These are phyloP conservation scores for Psilopogon haemacephalus DNA, from an alignment of 2,113 vertebrate species.

Conservation along the genomic window DNA sequence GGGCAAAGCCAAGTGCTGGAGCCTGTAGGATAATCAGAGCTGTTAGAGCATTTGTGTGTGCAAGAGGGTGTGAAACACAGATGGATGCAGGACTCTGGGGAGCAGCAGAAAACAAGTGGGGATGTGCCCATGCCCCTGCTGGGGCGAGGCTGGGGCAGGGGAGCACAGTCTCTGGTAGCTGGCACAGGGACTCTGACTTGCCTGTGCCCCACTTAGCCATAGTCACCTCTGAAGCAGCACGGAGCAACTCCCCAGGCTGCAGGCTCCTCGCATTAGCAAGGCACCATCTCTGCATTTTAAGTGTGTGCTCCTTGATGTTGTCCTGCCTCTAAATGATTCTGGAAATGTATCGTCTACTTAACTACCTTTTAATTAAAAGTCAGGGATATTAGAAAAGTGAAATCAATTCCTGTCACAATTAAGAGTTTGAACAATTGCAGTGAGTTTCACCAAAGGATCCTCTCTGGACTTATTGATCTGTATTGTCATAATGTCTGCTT, in stretches of 20 bases:
- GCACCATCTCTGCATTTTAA: not conserved
- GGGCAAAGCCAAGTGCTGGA: not conserved
- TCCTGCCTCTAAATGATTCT: slow-evolving; percentile 29
- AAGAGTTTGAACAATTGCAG: slow-evolving; percentile 50
- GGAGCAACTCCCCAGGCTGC: not conserved
- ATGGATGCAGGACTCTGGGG: not conserved
- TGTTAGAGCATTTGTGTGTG: not conserved
- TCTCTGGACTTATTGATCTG: slow-evolving; percentile 54
- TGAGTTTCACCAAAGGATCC: slow-evolving; percentile 10
- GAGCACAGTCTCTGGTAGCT: not conserved
- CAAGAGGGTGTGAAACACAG: slow-evolving; percentile 22
- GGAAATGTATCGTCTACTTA: slow-evolving; percentile 46
- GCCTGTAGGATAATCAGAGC: not conserved
- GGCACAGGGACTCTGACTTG: fast-evolving
- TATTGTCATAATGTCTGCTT: slow-evolving; percentile 48
- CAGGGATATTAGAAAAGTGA: slow-evolving; percentile 52
- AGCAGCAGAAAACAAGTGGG: not conserved
- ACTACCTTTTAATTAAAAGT: slow-evolving; percentile 68
- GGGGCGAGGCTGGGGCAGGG: not conserved
- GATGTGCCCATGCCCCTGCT: not conserved
- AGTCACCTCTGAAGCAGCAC: not conserved
- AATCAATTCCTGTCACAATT: slow-evolving; percentile 67
- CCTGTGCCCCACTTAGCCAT: fast-evolving
- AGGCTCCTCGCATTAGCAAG: not conserved
- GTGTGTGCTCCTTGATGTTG: not conserved